Evolutionary conservation across 2,113 vertebrate species (phyloP).

Genomic region (Bungarus multicinctus): DNA sequence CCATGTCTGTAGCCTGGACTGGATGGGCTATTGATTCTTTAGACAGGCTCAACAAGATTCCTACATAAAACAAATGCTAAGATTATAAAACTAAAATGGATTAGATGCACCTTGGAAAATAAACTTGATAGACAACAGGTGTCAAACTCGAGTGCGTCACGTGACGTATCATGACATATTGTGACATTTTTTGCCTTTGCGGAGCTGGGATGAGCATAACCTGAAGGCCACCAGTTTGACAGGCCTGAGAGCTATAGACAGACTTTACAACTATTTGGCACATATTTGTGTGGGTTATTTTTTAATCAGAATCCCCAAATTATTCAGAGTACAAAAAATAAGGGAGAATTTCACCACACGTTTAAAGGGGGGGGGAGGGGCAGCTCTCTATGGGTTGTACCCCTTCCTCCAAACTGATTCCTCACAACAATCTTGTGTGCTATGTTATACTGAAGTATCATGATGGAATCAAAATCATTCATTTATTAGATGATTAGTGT

Average conservation of each 20-base stretch:
- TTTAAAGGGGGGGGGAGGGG: accelerated
- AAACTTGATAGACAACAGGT: not conserved
- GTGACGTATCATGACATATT: too few species aligned
- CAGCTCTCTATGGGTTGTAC: not conserved
- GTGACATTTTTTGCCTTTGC: too few species aligned
- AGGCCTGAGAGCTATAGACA: not conserved
- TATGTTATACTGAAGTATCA: not conserved
- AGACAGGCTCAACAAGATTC: not conserved
- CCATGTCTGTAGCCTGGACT: not conserved
- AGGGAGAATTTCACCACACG: not conserved
- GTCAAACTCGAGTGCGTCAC: too few species aligned
- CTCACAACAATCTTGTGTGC: not conserved
- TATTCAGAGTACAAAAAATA: not conserved
- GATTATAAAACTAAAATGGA: not conserved
- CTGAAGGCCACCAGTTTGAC: too few species aligned
- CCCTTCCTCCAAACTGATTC: not conserved
- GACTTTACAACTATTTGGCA: not conserved
- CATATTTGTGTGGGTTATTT: not conserved
- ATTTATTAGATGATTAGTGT: not conserved
- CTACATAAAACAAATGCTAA: not conserved
- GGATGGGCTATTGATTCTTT: not conserved
- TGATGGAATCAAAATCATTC: not conserved
- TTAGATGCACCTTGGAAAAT: not conserved
- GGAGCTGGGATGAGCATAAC: too few species aligned
- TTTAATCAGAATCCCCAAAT: not conserved